These are phyloP conservation scores for Coremacera marginata DNA, from an alignment of 2,888 invertebrate genomes.

Conservation along the genomic window DNA sequence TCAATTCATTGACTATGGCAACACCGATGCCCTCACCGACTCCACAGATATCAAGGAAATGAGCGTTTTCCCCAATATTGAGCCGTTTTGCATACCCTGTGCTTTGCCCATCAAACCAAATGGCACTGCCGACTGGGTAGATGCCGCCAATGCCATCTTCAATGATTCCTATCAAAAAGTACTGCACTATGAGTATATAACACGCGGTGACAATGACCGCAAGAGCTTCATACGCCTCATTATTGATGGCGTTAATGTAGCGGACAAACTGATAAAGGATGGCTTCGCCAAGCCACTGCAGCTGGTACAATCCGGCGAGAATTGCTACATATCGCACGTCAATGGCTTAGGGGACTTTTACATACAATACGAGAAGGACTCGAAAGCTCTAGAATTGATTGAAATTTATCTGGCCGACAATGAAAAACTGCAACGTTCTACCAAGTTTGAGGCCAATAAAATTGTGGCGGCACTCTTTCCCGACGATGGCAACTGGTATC, in stretches of 20 bases:
- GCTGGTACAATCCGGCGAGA: conserved; percentile 72
- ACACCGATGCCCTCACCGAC: conserved; percentile 80
- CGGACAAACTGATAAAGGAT: conserved; percentile 74
- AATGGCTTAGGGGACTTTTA: conserved; percentile 83
- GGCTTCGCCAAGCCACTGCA: conserved; percentile 73
- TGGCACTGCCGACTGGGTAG: conserved; percentile 76
- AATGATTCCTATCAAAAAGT: conserved; percentile 66
- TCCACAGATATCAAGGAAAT: conserved; percentile 75
- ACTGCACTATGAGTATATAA: conserved; percentile 67
- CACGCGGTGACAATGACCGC: conserved; percentile 55
- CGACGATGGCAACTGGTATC: conserved; percentile 77
- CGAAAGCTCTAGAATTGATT: conserved; percentile 73
- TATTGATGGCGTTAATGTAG: conserved; percentile 73
- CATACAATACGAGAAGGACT: conserved; percentile 80
- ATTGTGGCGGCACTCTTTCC: conserved; percentile 77
- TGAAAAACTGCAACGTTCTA: conserved; percentile 71
- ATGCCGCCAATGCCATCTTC: conserved; percentile 74
- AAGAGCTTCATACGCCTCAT: conserved; percentile 75
- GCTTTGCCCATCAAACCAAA: conserved; percentile 78
- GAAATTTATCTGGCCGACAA: conserved; percentile 73
- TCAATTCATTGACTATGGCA: conserved; percentile 83
- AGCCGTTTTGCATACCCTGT: conserved; percentile 74
- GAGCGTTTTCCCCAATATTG: conserved; percentile 69
- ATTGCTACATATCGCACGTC: conserved; percentile 81
- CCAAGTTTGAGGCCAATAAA: conserved; percentile 67